A percentile compares a stretch with the other conserved stretches of the same genome.
These are phyloP conservation scores for Hystrix cristata DNA, from an alignment of 2,113 vertebrate genomes.

Conservation along the genomic window DNA sequence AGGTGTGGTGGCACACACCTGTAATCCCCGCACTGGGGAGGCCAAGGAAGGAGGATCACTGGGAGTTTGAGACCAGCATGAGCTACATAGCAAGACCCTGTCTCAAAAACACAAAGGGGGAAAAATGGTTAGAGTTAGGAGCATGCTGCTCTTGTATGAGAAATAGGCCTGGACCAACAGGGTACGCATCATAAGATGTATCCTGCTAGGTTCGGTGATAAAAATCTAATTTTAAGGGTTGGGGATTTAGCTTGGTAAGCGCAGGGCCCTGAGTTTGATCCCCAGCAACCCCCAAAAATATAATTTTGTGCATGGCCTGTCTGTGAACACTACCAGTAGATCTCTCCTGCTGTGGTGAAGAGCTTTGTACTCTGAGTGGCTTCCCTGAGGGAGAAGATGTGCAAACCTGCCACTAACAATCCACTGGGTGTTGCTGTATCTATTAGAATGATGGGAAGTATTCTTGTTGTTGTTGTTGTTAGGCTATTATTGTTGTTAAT, in stretches of 20 bases:
- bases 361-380: background rate
- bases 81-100: background rate
- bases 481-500: background rate
- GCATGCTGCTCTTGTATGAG: background rate
- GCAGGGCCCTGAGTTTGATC: no score
- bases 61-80: background rate
- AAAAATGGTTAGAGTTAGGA: background rate
- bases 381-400: background rate
- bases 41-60: background rate
- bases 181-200: background rate
- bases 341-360: background rate
- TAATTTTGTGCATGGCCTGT: background rate
- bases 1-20: background rate
- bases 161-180: background rate
- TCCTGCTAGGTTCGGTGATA: background rate
- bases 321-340: background rate
- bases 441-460: background rate
- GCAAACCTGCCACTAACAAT: background rate
- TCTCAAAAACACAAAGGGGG: background rate
- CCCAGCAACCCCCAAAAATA: background rate
- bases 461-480: background rate
- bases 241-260: no score
- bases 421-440: background rate
- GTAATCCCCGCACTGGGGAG: background rate
- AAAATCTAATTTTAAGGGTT: background rate